phyloP scores from a whole-genome alignment of 2,113 vertebrate species.

The Gymnorhina tibicen region DNA sequence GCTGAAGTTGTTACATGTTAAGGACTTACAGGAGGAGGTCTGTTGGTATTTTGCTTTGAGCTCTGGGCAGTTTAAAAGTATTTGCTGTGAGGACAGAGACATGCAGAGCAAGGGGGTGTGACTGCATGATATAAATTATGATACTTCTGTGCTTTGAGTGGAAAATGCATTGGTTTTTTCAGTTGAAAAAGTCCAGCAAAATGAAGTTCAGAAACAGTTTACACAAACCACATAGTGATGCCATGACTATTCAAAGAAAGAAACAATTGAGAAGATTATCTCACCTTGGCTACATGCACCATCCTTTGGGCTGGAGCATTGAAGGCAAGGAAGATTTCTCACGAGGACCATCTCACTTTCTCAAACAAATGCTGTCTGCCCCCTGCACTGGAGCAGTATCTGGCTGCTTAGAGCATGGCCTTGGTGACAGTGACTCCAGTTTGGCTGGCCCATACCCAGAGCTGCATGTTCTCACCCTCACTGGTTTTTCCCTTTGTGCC shows the following conservation, averaged over 20 bases:
- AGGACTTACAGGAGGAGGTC: not conserved
- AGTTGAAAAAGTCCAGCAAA: not conserved
- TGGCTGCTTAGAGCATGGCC: not conserved
- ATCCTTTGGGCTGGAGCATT: not conserved
- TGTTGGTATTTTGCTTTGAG: not conserved
- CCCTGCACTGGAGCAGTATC: not conserved
- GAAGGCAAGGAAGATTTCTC: not conserved
- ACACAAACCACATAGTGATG: not conserved
- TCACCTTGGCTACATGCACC: not conserved
- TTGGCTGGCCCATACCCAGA: not conserved
- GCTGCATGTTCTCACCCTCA: not conserved
- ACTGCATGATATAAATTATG: not conserved
- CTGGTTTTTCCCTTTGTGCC: not conserved
- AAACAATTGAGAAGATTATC: not conserved
- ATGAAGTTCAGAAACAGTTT: not conserved
- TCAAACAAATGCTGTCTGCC: not conserved
- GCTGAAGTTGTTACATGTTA: not conserved
- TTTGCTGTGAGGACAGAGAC: not conserved
- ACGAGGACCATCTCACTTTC: not conserved
- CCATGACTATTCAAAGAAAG: not conserved
- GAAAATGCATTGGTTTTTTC: not conserved
- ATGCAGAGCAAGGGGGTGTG: not conserved
- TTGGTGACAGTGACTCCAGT: not conserved
- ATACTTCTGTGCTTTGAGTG: not conserved
- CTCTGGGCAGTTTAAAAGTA: not conserved